phyloP scores from a whole-genome alignment of 2,113 vertebrate species.

The Formicarius rufipectus region DNA sequence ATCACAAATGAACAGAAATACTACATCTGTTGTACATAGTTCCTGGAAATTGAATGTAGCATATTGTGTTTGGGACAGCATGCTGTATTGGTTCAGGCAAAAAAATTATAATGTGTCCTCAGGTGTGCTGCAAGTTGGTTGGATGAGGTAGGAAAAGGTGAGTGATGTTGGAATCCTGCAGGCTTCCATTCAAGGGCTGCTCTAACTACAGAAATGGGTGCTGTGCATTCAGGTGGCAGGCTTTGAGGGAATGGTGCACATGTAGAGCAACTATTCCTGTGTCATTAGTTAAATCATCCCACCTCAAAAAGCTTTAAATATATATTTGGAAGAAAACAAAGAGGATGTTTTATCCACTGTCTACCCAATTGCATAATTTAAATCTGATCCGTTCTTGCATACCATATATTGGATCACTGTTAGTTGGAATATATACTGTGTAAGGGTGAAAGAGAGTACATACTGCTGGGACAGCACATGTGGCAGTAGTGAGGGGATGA shows the following conservation, averaged over 20 bases:
- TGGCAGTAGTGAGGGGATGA: not conserved
- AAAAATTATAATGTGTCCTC: not conserved
- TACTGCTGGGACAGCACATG: rapidly evolving
- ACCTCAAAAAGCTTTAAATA: not conserved
- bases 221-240: rapidly evolving
- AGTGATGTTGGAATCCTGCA: not conserved
- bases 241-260: not conserved
- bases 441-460: not conserved
- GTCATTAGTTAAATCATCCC: not conserved
- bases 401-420: not conserved
- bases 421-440: not conserved
- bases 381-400: not conserved
- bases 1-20: not conserved
- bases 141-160: not conserved
- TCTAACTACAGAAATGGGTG: not conserved
- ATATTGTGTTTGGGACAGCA: not conserved
- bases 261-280: not conserved
- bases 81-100: not conserved
- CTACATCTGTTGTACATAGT: not conserved
- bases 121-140: not conserved
- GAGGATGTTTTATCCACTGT: rapidly evolving
- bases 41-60: not conserved
- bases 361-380: not conserved
- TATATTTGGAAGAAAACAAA: not conserved
- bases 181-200: not conserved